Base-by-base conservation (phyloP, 2,888 invertebrate species). In the Scaptomyza flava region DNA sequence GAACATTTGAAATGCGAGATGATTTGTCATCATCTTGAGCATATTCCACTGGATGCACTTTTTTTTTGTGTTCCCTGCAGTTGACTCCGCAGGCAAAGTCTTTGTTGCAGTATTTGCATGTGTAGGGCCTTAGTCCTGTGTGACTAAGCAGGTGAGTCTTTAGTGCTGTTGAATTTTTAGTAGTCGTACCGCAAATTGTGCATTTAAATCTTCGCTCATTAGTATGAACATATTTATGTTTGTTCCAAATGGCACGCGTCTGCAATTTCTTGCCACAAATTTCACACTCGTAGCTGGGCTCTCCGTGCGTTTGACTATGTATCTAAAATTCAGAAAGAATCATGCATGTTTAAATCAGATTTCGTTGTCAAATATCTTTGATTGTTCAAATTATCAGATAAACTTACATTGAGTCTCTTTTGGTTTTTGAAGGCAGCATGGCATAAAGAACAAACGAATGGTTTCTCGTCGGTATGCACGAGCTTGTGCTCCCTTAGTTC, bases 401-500 rank as follows among this genome's bases (percentile, higher is more conserved):
- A 3, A 59, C 59, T 59, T 53, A 89, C 91, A 54, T 89, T 88
- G 1, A 92, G 79, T 8, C 91, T 75, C 3, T 90, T 79, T 50
- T 86, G 81, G 60, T 90, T 92, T 63, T 92, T 92, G 42, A 92
- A 92, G 4, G 77, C 81, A 7, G 90, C 91, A 8, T 88, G 80
- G 54, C 92, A 92, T 6, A 91, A 89, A 1, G 90, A 78, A 75
- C 93, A 93, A 14, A 91, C 89, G 68, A 91, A 93, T 0, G 93
- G 93, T 6, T 91, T 90, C 5, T 92, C 92, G 1, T 92, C 92
- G 34, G 92, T 92, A 72, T 93, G 93, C 0, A 92, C 92, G 4
- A 93, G 89, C 73, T 92, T 91, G 79, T 93, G 93, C 67, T 93
- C 93, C 27, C 91, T 92, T 1, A 93, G 81, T 5, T 93, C 92